A percentile compares a stretch with the other conserved stretches of the same genome.
Conservation (phyloP, 2,888 invertebrate genomes). For the Sycophila texana region DNA sequence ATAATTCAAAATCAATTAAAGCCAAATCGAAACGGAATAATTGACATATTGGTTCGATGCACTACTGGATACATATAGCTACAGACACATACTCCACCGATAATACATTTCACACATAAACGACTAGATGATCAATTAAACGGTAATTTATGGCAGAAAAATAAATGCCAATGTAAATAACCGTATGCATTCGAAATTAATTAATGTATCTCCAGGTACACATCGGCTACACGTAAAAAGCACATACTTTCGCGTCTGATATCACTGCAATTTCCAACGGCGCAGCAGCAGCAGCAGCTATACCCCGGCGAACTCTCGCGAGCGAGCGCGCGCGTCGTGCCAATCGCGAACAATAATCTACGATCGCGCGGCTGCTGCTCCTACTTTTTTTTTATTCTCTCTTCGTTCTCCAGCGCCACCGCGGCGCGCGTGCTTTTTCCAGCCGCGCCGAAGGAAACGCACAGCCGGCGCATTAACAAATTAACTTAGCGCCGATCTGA, state of each 20-base stretch:
- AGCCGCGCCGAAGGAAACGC: conserved; percentile 7
- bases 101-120: too few relatives aligned
- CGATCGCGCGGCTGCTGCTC: neutral
- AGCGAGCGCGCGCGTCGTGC: too few relatives aligned
- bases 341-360: conserved; percentile 34
- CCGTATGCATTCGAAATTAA: too few relatives aligned
- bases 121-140: too few relatives aligned
- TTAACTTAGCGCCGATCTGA: conserved; percentile 34
- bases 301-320: too few relatives aligned
- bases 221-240: neutral
- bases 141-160: too few relatives aligned
- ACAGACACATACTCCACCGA: too few relatives aligned
- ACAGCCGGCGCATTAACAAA: conserved; percentile 39
- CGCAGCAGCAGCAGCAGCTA: neutral
- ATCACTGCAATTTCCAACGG: conserved; percentile 10
- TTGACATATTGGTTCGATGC: too few relatives aligned
- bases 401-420: neutral
- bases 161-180: too few relatives aligned
- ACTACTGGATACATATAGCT: too few relatives aligned
- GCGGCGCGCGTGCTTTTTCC: neutral
- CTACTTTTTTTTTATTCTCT: neutral
- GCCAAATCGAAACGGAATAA: too few relatives aligned
- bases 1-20: too few relatives aligned
- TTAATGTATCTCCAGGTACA: neutral
- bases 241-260: conserved; percentile 8